Conservation (phyloP, 2,797 vertebrate genomes). For the Australoheros facetus region DNA sequence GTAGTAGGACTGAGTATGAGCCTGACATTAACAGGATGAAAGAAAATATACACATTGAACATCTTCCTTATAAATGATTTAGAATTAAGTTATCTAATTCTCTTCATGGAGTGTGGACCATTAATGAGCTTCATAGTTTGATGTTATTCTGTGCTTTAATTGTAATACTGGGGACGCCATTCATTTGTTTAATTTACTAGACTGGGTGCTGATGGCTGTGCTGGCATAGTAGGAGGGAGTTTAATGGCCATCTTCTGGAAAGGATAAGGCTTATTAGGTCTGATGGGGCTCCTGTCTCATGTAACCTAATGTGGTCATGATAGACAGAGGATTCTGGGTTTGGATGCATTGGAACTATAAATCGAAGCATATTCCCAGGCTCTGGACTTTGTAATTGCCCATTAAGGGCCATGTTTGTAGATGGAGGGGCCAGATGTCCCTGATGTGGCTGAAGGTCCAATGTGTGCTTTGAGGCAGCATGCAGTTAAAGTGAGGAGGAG, state of each 20-base stretch:
- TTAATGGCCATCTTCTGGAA: conserved; percentile 79
- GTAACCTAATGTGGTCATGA: conserved; percentile 80
- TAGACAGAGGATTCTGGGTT: conserved; percentile 75
- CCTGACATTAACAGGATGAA: conserved; percentile 60
- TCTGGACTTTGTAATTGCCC: conserved; percentile 78
- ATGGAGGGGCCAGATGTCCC: conserved; percentile 82
- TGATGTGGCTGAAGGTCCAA: conserved; percentile 70
- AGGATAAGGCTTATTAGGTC: conserved; percentile 82
- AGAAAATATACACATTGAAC: conserved; percentile 56
- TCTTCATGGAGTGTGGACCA: conserved; percentile 40
- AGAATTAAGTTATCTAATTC: conserved; percentile 61
- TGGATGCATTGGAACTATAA: conserved; percentile 77
- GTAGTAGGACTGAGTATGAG: conserved; percentile 43
- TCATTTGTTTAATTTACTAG: conserved; percentile 77
- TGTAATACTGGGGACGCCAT: conserved; percentile 67
- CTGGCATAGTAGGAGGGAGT: conserved; percentile 55
- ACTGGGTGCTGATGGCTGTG: conserved; percentile 65
- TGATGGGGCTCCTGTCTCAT: conserved; percentile 81
- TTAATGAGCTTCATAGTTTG: conserved; percentile 61
- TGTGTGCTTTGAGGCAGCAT: conserved; percentile 52
- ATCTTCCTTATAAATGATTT: conserved; percentile 61
- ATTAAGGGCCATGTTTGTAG: conserved; percentile 78
- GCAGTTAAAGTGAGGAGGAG: conserved; percentile 63
- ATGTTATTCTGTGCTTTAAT: conserved; percentile 74
- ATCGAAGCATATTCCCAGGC: conserved; percentile 72